Evolutionary conservation across 2,113 vertebrate genomes (phyloP).

Genomic region (Tragelaphus buxtoni): DNA sequence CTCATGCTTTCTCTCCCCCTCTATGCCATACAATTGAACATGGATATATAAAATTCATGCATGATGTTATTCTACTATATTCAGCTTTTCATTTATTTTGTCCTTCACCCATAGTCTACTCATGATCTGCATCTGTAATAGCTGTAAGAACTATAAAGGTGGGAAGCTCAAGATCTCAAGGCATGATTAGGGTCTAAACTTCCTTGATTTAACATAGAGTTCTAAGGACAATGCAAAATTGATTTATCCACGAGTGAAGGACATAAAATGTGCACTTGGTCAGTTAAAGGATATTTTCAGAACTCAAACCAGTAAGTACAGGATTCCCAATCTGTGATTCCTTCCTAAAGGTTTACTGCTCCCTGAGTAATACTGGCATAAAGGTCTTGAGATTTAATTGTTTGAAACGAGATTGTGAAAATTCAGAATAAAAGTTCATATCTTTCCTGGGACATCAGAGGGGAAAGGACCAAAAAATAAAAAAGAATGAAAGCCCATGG

Average conservation of each 20-base stretch:
- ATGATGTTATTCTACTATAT: neutral
- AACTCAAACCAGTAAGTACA: neutral
- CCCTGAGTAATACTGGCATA: neutral
- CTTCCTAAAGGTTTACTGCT: neutral
- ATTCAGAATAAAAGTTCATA: neutral
- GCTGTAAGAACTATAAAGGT: neutral
- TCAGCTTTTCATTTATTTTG: neutral
- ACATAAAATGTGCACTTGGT: neutral
- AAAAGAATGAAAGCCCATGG: neutral
- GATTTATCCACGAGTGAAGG: neutral
- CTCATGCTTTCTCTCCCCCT: neutral
- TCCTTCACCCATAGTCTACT: neutral
- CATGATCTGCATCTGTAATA: neutral
- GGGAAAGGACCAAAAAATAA: neutral
- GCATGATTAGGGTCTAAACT: neutral
- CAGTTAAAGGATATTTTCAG: neutral
- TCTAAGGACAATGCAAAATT: neutral
- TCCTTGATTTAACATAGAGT: neutral
- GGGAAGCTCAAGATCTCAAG: neutral
- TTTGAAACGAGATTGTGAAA: neutral
- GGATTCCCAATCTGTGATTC: neutral
- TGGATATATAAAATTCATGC: neutral
- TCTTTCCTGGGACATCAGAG: neutral
- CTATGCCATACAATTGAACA: neutral
- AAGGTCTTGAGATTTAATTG: neutral